Evolutionary conservation across 1,140 invertebrate species (phyloP).

Genomic region (Psilanteris sp.): DNA sequence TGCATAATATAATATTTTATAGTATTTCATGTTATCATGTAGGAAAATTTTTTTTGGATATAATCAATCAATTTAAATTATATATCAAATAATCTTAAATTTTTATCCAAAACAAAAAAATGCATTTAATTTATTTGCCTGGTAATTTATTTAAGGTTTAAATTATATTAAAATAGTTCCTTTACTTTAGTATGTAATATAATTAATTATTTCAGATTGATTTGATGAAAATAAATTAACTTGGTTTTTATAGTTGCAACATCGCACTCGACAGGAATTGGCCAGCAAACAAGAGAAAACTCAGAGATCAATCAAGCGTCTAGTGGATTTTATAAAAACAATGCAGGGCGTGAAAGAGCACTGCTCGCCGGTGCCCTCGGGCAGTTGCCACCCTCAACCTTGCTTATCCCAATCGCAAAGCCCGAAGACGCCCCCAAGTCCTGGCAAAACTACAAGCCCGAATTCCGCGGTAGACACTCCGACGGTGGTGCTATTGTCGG

Average conservation of each 20-base stretch:
- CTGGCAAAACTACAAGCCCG: slow-evolving; percentile 57
- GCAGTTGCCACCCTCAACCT: slow-evolving; percentile 74
- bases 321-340: slow-evolving; percentile 77
- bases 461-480: slow-evolving; percentile 40
- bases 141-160: too few species aligned
- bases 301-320: slow-evolving; percentile 76
- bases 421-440: slow-evolving; percentile 28
- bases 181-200: too few species aligned
- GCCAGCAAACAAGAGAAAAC: slow-evolving; percentile 76
- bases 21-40: too few species aligned
- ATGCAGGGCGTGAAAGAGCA: slow-evolving; percentile 67
- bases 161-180: too few species aligned
- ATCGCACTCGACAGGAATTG: slow-evolving; percentile 74
- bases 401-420: slow-evolving; percentile 74
- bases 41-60: too few species aligned
- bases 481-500: slow-evolving; percentile 5
- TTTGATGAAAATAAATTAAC: too few species aligned
- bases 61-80: too few species aligned
- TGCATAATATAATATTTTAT: too few species aligned
- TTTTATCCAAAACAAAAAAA: too few species aligned
- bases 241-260: slow-evolving; percentile 71
- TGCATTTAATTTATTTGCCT: too few species aligned
- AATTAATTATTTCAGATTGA: too few species aligned
- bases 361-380: slow-evolving; percentile 68
- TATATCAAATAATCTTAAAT: too few species aligned